phyloP scores from a whole-genome alignment of 1,140 invertebrate species.

The Anagrus nilaparvatae region DNA sequence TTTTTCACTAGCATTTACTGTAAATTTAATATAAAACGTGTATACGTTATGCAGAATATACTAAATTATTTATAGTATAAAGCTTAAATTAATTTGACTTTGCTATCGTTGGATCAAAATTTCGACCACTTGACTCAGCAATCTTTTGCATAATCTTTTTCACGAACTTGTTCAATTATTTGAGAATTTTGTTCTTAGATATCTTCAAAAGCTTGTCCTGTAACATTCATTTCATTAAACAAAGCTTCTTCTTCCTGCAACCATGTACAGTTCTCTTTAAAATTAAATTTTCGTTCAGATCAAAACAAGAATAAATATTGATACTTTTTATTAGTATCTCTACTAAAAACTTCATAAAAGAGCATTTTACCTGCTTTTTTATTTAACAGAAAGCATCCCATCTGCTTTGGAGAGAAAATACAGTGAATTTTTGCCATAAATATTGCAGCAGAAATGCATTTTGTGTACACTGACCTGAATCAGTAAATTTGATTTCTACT shows the following conservation, averaged over 20 bases:
- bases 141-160: slow-evolving; percentile 80
- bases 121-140: slow-evolving; percentile 45
- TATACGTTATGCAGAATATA: too few species aligned
- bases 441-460: too few species aligned
- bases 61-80: too few species aligned
- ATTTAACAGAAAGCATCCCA: too few species aligned
- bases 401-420: too few species aligned
- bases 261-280: slow-evolving; percentile 41
- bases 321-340: neutral
- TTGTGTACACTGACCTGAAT: too few species aligned
- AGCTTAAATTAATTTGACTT: slow-evolving; percentile 7
- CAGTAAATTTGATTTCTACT: too few species aligned
- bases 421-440: too few species aligned
- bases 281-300: slow-evolving; percentile 36
- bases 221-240: slow-evolving; percentile 98
- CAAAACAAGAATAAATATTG: slow-evolving; percentile 14
- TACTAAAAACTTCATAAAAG: slow-evolving; percentile 18
- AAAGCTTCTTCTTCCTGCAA: slow-evolving; percentile 90
- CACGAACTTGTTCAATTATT: slow-evolving; percentile 88
- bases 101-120: slow-evolving; percentile 22
- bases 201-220: slow-evolving; percentile 97
- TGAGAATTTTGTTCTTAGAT: slow-evolving; percentile 98
- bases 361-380: slow-evolving; percentile 68
- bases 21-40: too few species aligned
- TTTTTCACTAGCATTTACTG: too few species aligned